Evolutionary conservation across 2,888 invertebrate species (phyloP).

Genomic region (Chromoteleia sp.): DNA sequence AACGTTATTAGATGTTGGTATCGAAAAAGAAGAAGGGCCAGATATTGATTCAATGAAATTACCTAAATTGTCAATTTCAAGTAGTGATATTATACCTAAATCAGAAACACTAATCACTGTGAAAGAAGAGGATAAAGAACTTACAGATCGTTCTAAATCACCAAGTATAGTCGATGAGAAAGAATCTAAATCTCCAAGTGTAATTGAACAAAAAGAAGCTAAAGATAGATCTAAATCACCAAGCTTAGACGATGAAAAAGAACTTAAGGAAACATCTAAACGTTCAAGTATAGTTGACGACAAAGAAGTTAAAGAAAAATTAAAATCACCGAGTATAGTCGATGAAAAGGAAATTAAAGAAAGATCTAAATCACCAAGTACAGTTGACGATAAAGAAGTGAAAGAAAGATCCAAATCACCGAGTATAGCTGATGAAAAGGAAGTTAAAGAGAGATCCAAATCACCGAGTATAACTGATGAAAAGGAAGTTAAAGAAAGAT

Average conservation of each 20-base stretch:
- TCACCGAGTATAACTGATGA: slow-evolving; percentile 43
- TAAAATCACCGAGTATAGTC: slow-evolving; percentile 62
- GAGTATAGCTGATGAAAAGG: slow-evolving; percentile 6
- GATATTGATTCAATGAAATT: too few relatives aligned
- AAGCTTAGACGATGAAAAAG: slow-evolving; percentile 2
- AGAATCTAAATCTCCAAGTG: slow-evolving; percentile 46
- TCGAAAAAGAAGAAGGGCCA: not conserved
- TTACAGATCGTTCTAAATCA: slow-evolving; percentile 15
- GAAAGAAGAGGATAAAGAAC: not conserved
- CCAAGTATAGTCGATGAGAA: slow-evolving; percentile 36
- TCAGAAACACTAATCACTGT: too few relatives aligned
- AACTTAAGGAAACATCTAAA: slow-evolving; percentile 38
- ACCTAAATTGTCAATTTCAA: not conserved
- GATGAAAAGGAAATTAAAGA: slow-evolving; percentile 10
- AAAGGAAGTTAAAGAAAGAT: slow-evolving; percentile 18
- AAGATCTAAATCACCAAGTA: slow-evolving; percentile 36
- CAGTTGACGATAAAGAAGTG: slow-evolving; percentile 27
- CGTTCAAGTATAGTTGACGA: slow-evolving; percentile 42
- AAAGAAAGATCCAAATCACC: slow-evolving; percentile 23
- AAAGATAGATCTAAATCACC: slow-evolving; percentile 26
- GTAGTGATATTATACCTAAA: not conserved
- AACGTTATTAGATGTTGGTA: slow-evolving; percentile 34
- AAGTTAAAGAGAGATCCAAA: slow-evolving; percentile 39
- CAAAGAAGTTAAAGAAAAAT: slow-evolving; percentile 15
- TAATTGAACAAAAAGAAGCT: slow-evolving; percentile 25